These are phyloP conservation scores for Brachyistius frenatus DNA, from an alignment of 2,113 vertebrate species.

Conservation along the genomic window DNA sequence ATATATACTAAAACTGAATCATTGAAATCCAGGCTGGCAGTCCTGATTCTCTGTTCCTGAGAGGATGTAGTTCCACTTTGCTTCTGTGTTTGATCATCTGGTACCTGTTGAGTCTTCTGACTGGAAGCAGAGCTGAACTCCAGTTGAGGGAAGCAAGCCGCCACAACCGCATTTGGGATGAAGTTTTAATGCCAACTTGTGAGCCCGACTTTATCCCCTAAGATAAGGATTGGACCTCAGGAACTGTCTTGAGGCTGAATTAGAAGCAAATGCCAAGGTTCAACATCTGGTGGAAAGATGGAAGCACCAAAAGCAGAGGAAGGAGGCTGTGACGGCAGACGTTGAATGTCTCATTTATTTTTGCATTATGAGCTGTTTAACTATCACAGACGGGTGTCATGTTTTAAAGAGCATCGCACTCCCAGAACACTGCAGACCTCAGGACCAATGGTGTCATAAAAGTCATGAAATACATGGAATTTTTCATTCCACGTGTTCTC, in stretches of 20 bases:
- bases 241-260: background rate
- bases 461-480: too few relatives aligned
- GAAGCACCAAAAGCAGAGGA: background rate
- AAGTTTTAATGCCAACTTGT: background rate
- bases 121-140: background rate
- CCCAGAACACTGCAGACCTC: too few relatives aligned
- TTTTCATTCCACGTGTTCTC: too few relatives aligned
- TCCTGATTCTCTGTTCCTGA: slow-evolving; percentile 27
- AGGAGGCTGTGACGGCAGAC: background rate
- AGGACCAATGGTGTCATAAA: too few relatives aligned
- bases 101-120: slow-evolving; percentile 1
- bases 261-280: background rate
- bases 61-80: slow-evolving; percentile 12
- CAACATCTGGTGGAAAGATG: background rate
- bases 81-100: slow-evolving; percentile 29
- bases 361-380: too few relatives aligned
- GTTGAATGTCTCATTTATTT: too few relatives aligned
- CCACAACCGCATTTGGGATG: background rate
- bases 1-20: slow-evolving; percentile 31
- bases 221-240: background rate
- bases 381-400: too few relatives aligned
- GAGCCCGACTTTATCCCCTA: background rate
- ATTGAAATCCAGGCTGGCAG: slow-evolving; percentile 22
- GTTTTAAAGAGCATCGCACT: too few relatives aligned
- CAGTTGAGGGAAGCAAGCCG: background rate